Base-by-base conservation (phyloP, 1,140 invertebrate species). In the Lordiphosa collinella region DNA sequence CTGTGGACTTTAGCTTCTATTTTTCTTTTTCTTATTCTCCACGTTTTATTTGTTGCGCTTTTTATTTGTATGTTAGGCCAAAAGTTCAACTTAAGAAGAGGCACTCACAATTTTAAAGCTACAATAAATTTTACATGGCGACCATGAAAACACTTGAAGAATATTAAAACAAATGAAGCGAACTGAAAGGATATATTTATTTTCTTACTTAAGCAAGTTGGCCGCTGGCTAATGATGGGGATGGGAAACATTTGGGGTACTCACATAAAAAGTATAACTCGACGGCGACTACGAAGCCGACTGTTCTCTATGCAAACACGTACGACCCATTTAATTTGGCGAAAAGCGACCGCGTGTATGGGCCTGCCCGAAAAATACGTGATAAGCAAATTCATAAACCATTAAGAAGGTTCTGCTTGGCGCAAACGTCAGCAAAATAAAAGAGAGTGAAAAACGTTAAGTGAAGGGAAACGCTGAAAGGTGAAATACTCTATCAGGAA, bases 321-420 rank as follows among this genome's bases (percentile, higher is more conserved):
- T 78, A 78, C 73, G 73, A 59, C 62, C 68, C 73, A 78, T 78
- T 78, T 78, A 78, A 78, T 78, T 78, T 78, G 73, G 67, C 62
- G 57, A 78, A 70, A 76, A 65, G 67, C 67, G 48, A 71, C 63
- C 58, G 62, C 48, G 61, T 62, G 60, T 78, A 65, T 60, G 73
- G 41, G 66, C 56, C 72, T 62, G 72, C 65, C 57, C 60, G 57
- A 76, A 78, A 78, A 78, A 78, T 78, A 78, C 73, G 73, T 78
- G 73, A 78, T 78, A 78, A 78, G 73, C 73, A 78, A 78, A 78
- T 78, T 78, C 73, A 78, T 78, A 78, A 78, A 78, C 67, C 73
- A 78, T 78, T 78, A 78, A 78, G 72, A 71, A 51, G 73, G 65
- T 76, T 71, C 52, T 64, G 53, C 57, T 62, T 67, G 57, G 32